These are phyloP conservation scores for Aproaerema taeniolella DNA, from an alignment of 2,888 invertebrate genomes.

Conservation along the genomic window DNA sequence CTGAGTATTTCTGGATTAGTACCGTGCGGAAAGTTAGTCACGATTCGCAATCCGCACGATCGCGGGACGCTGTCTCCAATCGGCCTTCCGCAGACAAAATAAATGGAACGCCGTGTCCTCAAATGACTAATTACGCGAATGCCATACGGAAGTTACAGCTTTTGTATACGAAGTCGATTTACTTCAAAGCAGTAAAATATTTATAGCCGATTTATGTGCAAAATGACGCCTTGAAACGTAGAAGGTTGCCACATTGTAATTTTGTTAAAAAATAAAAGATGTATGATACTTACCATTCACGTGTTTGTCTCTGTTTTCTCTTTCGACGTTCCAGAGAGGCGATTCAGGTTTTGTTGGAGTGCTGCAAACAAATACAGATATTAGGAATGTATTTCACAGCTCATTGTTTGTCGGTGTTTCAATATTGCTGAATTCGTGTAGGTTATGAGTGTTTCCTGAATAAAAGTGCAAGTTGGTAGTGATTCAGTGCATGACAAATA, in stretches of 20 bases:
- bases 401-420: too few species aligned
- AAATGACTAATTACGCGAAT: conserved; percentile 21
- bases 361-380: conserved; percentile 46
- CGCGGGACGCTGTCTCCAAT: conserved; percentile 42
- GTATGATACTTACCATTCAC: conserved; percentile 66
- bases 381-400: background rate
- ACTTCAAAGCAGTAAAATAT: conserved; percentile 19
- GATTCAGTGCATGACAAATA: conserved; percentile 54
- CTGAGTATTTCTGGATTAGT: conserved; percentile 71
- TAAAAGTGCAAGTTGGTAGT: conserved; percentile 31
- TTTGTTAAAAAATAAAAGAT: conserved; percentile 12
- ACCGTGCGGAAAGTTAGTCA: conserved; percentile 66
- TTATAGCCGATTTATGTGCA: conserved; percentile 3
- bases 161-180: conserved; percentile 1
- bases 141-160: conserved; percentile 18
- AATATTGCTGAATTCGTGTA: too few species aligned
- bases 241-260: conserved; percentile 8
- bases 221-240: conserved; percentile 4
- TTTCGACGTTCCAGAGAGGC: conserved; percentile 61
- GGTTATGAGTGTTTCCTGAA: conserved; percentile 3
- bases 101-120: conserved; percentile 29
- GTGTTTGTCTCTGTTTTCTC: conserved; percentile 58
- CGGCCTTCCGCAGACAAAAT: conserved; percentile 52
- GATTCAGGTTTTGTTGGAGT: conserved; percentile 63
- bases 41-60: conserved; percentile 58